Evolutionary conservation across 2,797 vertebrate genomes (phyloP).

Genomic region (Pelodytes ibericus): DNA sequence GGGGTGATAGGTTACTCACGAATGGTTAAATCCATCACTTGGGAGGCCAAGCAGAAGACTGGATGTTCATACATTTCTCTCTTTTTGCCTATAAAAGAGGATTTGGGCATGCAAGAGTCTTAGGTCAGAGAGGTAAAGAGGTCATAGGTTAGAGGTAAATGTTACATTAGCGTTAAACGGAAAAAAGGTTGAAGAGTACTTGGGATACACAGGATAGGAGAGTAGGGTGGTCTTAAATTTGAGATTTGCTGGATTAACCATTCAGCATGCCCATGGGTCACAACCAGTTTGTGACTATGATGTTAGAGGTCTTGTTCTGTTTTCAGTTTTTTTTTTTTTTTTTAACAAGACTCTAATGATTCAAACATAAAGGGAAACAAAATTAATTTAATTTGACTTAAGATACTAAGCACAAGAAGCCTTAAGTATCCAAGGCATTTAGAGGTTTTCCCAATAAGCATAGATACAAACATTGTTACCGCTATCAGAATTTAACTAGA

Average conservation of each 20-base stretch:
- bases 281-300: slow-evolving; percentile 78
- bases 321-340: slow-evolving; percentile 56
- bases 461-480: slow-evolving; percentile 73
- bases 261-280: slow-evolving; percentile 83
- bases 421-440: slow-evolving; percentile 88
- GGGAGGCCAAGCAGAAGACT: slow-evolving; percentile 99
- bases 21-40: slow-evolving; percentile 99
- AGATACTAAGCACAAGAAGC: slow-evolving; percentile 91
- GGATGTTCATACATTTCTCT: slow-evolving; percentile 99
- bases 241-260: slow-evolving; percentile 85
- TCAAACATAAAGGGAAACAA: slow-evolving; percentile 80
- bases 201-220: slow-evolving; percentile 74
- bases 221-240: slow-evolving; percentile 69
- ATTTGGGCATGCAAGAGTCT: slow-evolving; percentile 97
- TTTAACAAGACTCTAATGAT: slow-evolving; percentile 78
- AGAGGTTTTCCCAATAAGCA: slow-evolving; percentile 88
- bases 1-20: slow-evolving; percentile 97
- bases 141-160: slow-evolving; percentile 86
- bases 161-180: slow-evolving; percentile 79
- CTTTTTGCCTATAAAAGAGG: slow-evolving; percentile 99
- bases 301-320: slow-evolving; percentile 69
- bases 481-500: slow-evolving; percentile 16
- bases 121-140: slow-evolving; percentile 92
- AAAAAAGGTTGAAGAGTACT: slow-evolving; percentile 79
- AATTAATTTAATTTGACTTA: slow-evolving; percentile 76